These are phyloP conservation scores for Catharus bicknelli DNA, from an alignment of 2,113 vertebrate species.

Conservation along the genomic window DNA sequence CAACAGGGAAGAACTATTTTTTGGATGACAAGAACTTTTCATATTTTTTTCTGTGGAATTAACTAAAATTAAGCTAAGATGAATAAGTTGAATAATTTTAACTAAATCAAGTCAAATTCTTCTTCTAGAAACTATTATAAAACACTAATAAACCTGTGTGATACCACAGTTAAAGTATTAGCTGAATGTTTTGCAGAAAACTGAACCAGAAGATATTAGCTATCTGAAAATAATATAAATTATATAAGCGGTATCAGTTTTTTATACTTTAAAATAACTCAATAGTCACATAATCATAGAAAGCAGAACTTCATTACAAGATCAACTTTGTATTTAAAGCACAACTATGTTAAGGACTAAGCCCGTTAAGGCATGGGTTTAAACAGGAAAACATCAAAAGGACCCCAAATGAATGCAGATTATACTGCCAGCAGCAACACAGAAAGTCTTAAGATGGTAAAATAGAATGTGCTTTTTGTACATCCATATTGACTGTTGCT, in stretches of 20 bases:
- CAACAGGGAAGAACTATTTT: neutral
- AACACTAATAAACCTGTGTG: neutral
- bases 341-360: neutral
- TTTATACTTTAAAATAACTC: neutral
- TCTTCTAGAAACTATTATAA: neutral
- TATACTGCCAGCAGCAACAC: neutral
- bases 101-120: neutral
- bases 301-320: neutral
- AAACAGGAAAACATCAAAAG: neutral
- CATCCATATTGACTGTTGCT: neutral
- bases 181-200: neutral
- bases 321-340: neutral
- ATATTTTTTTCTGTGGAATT: neutral
- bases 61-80: neutral
- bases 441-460: neutral
- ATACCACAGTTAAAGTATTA: neutral
- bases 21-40: neutral
- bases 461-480: neutral
- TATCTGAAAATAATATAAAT: neutral
- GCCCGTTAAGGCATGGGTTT: neutral
- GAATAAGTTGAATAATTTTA: neutral
- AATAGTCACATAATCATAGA: neutral
- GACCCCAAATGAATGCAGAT: neutral
- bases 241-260: neutral
- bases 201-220: neutral